Percentiles rank a stretch among this genome's conserved stretches.
Conservation (phyloP, 1,140 invertebrate species). For the Palaemon carinicauda region DNA sequence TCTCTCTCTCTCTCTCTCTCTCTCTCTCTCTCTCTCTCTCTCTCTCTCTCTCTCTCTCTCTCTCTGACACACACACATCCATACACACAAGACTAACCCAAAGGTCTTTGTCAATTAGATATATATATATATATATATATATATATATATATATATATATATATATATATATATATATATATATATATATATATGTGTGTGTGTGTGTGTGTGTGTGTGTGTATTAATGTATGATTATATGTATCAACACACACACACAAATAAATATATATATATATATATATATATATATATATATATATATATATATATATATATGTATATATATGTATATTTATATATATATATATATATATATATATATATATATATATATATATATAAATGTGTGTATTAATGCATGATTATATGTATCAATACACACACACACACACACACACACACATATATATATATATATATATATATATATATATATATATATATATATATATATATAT, state of each 20-base stretch:
- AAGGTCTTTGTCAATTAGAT: neutral
- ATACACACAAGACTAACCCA: neutral
- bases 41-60: neutral
- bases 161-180: neutral
- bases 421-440: constrained; percentile 17
- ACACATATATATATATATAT: constrained; percentile 30
- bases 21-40: neutral
- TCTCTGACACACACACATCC: neutral
- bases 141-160: constrained; percentile 1
- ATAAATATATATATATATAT: neutral
- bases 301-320: neutral
- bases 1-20: constrained; percentile 8
- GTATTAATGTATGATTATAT: neutral
- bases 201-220: neutral
- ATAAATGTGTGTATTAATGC: neutral
- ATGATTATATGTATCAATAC: neutral
- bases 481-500: neutral
- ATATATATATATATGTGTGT: neutral
- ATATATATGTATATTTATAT: neutral
- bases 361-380: neutral
- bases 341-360: constrained; percentile 10
- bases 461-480: constrained; percentile 21
- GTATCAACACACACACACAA: neutral
- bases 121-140: neutral
- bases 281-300: neutral